A percentile compares a stretch with the other conserved stretches of the same genome.
Evolutionary conservation across 2,888 invertebrate genomes (phyloP).

Genomic region (Drosophila nigritarsus): DNA sequence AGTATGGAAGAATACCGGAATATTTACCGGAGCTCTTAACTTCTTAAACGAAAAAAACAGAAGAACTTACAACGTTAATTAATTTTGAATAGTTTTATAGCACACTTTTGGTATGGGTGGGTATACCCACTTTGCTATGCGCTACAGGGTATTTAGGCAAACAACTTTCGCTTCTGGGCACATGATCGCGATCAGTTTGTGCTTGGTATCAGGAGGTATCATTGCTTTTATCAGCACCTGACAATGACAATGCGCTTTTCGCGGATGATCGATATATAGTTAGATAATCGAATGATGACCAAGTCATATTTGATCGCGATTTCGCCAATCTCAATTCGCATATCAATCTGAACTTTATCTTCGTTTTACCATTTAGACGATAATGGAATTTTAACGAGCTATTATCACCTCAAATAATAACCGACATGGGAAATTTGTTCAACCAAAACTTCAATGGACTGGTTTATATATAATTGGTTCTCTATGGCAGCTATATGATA

Average conservation of each 20-base stretch:
- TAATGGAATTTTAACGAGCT: neutral
- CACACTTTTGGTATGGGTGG: neutral
- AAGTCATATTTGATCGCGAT: neutral
- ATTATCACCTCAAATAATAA: neutral
- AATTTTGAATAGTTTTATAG: neutral
- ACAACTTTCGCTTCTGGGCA: neutral
- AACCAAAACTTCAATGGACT: neutral
- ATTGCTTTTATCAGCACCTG: slow-evolving; percentile 1
- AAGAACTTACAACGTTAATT: neutral
- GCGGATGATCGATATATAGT: neutral
- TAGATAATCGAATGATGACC: neutral
- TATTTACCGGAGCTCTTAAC: too few species aligned
- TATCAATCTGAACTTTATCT: neutral
- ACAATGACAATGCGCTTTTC: slow-evolving; percentile 5
- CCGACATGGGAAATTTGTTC: too few species aligned
- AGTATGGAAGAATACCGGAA: too few species aligned
- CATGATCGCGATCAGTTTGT: slow-evolving; percentile 4
- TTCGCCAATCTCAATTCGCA: neutral
- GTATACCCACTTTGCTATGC: neutral
- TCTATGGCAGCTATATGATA: neutral
- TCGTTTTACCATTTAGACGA: neutral
- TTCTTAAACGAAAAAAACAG: neutral
- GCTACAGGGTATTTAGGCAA: neutral
- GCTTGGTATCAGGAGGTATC: slow-evolving; percentile 3
- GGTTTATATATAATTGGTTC: neutral